Base-by-base conservation (phyloP, 37 sponge, comb jelly and placozoan genomes). In the Aplysina aerophoba region DNA sequence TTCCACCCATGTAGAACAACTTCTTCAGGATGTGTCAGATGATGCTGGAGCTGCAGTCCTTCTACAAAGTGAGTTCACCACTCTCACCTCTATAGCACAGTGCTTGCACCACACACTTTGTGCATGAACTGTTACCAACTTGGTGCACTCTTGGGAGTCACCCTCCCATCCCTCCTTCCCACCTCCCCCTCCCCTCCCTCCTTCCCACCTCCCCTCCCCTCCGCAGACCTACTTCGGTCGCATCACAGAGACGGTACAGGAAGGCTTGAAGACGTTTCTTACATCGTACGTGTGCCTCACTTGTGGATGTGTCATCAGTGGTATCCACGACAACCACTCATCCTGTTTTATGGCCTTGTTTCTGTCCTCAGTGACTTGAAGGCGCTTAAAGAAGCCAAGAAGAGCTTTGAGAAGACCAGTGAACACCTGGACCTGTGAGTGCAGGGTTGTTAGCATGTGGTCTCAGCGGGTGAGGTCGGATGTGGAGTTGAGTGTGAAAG, bases 351-450 rank as follows among this genome's bases (percentile, higher is more conserved):
- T 62, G 27, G 64, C 12, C n/a, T n/a, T n/a, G n/a, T 75, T 38
- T 13, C 57, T 39, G 13, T 8, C 13, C 38, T 31, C 55, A 93
- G 94, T n/a, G 91, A 93, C 36, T 56, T 93, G 31, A 85, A 84
- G 62, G 88, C 85, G 28, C 81, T 93, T 50, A 84, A 82, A 20
- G 92, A 91, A 22, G 82, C 73, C 50, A 91, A 94, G 68, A 91
- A 91, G 41, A 56, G 62, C 12, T 94, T 89, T 65, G 81, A 91
- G 60, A 83, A 80, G 73, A 61, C 68, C 53, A 91, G 92, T 36
- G 94, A 93, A 0, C 86, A 88, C 14, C 64, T 93, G 21, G 84
- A 85, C 61, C 73, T 36, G 93, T 93, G 54, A 90, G 90, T 61
- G 11, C 4, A 6, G 0, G 37, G 2, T 53, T 50, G 78, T 69